Conservation (phyloP, 2,888 invertebrate genomes). For the Dendrolimus houi region DNA sequence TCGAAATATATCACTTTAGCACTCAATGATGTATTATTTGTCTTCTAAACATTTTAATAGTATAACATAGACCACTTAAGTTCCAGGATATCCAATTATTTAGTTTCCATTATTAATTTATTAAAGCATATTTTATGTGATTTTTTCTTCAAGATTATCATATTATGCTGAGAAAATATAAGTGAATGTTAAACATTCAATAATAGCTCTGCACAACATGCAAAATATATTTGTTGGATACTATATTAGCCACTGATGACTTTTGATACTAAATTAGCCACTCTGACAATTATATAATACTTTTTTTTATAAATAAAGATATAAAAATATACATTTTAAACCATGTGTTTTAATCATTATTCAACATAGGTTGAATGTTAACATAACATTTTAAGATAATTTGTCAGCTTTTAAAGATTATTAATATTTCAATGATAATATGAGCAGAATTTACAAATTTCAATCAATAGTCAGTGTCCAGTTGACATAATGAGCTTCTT, state of each 20-base stretch:
- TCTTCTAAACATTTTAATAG: too few species aligned
- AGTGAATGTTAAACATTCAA: conserved; percentile 13
- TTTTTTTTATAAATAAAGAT: conserved; percentile 62
- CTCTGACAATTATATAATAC: conserved; percentile 51
- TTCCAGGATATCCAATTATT: neutral
- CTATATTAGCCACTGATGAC: conserved; percentile 11
- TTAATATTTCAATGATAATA: conserved; percentile 4
- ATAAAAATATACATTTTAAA: conserved; percentile 67
- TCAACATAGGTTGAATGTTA: conserved; percentile 59
- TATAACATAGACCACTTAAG: too few species aligned
- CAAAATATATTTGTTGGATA: conserved; percentile 12
- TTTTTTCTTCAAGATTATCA: conserved; percentile 4
- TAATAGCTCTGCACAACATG: conserved; percentile 13
- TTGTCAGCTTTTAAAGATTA: conserved; percentile 18
- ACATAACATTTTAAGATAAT: conserved; percentile 52
- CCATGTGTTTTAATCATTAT: conserved; percentile 58
- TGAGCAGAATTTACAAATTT: conserved; percentile 9
- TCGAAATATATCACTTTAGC: too few species aligned
- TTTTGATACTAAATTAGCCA: conserved; percentile 35
- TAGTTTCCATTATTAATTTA: conserved; percentile 8
- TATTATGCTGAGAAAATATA: neutral
- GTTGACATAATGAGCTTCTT: too few species aligned
- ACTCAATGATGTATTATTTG: too few species aligned
- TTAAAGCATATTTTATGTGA: conserved; percentile 19
- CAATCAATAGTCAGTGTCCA: conserved; percentile 5